These are phyloP conservation scores for Zonotrichia albicollis DNA, from an alignment of 2,797 vertebrate genomes.

Conservation along the genomic window DNA sequence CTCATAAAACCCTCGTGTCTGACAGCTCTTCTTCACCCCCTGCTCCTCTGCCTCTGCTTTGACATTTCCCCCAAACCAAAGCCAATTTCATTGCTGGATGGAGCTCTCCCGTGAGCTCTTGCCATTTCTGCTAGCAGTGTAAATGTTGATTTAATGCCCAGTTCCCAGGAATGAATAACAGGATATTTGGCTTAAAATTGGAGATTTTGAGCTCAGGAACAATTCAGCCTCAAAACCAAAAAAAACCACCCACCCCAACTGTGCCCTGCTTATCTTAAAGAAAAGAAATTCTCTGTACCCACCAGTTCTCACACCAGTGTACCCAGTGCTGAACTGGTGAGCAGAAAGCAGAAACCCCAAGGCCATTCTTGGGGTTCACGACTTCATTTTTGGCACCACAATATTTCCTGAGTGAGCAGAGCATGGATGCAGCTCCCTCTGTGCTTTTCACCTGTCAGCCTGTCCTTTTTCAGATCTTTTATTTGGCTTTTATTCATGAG, in stretches of 20 bases:
- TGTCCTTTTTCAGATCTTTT: neutral
- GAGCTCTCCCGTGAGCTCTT: neutral
- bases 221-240: neutral
- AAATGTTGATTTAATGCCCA: conserved; percentile 5
- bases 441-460: neutral
- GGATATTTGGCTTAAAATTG: conserved; percentile 14
- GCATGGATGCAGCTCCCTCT: neutral
- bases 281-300: neutral
- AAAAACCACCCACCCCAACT: neutral
- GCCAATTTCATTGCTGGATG: neutral
- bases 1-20: neutral
- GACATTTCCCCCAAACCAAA: neutral
- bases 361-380: neutral
- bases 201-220: neutral
- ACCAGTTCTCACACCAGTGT: neutral
- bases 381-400: accelerated
- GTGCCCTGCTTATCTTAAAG: neutral
- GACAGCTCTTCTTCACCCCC: neutral
- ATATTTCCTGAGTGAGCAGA: neutral
- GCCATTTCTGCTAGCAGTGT: neutral
- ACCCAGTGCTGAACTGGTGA: neutral
- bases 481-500: neutral
- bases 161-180: neutral
- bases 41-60: neutral
- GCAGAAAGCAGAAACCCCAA: neutral